Conservation (phyloP, 2,113 vertebrate species). For the Gobiocypris rarus region DNA sequence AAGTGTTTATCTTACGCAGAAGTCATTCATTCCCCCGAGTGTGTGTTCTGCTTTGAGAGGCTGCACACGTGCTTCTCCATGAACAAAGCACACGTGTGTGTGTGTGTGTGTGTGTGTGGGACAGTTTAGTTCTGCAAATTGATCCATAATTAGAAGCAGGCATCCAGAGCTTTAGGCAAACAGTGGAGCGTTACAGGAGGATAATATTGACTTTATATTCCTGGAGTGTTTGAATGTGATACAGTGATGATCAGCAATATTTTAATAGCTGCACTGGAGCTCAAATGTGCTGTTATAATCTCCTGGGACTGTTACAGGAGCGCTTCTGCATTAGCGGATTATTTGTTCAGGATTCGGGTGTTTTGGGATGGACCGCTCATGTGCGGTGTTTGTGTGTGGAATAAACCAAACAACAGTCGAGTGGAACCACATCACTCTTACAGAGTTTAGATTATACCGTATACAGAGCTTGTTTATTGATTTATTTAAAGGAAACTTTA, state of each 20-base stretch:
- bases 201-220: slow-evolving; percentile 4
- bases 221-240: neutral
- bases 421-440: no score
- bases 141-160: neutral
- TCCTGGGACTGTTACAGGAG: neutral
- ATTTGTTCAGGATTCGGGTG: neutral
- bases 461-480: no score
- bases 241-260: neutral
- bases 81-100: slow-evolving; percentile 19
- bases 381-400: neutral
- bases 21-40: neutral
- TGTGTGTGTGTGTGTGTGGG: neutral
- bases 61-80: neutral
- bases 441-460: no score
- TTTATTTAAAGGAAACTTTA: no score
- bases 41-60: neutral
- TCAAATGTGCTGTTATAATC: neutral
- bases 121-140: neutral
- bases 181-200: neutral
- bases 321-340: neutral
- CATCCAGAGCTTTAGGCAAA: neutral
- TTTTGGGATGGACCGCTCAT: neutral
- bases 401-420: neutral
- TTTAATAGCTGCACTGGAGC: neutral
- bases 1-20: slow-evolving; percentile 10